These are phyloP conservation scores for Eilema sororculum DNA, from an alignment of 2,888 invertebrate genomes.

Conservation along the genomic window DNA sequence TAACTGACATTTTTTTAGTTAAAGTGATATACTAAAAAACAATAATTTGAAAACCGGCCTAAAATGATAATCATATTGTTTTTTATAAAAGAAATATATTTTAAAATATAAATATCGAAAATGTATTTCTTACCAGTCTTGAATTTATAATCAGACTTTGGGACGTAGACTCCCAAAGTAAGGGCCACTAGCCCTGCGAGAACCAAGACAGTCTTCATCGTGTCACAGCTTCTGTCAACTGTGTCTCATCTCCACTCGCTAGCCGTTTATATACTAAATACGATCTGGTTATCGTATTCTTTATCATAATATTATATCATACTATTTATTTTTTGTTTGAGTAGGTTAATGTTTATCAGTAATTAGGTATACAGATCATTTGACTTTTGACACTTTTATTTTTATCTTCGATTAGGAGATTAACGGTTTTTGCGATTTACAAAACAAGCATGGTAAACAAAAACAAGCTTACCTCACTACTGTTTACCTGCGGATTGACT, in stretches of 20 bases:
- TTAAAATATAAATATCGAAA: background rate
- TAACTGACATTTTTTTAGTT: too few relatives aligned
- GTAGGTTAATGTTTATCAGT: background rate
- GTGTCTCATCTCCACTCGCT: slow-evolving; percentile 32
- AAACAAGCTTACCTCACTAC: too few relatives aligned
- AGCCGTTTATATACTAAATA: slow-evolving; percentile 18
- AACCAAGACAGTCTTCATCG: slow-evolving; percentile 72
- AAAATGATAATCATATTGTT: too few relatives aligned
- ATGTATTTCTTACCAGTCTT: slow-evolving; percentile 31
- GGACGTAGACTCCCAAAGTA: slow-evolving; percentile 54
- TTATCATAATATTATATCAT: slow-evolving; percentile 2
- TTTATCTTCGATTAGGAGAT: background rate
- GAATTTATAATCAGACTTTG: slow-evolving; percentile 45
- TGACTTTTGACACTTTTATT: background rate
- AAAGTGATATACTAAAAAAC: too few relatives aligned
- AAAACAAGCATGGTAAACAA: too few relatives aligned
- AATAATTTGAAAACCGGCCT: too few relatives aligned
- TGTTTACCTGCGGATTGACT: too few relatives aligned
- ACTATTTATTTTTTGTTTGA: background rate
- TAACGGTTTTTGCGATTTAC: too few relatives aligned
- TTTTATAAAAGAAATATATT: too few relatives aligned
- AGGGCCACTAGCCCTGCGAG: slow-evolving; percentile 66
- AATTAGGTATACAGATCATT: background rate
- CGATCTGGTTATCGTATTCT: background rate
- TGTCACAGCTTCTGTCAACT: slow-evolving; percentile 54